phyloP scores from a whole-genome alignment of 2,113 vertebrate species.

The Benitochromis conjunctus region DNA sequence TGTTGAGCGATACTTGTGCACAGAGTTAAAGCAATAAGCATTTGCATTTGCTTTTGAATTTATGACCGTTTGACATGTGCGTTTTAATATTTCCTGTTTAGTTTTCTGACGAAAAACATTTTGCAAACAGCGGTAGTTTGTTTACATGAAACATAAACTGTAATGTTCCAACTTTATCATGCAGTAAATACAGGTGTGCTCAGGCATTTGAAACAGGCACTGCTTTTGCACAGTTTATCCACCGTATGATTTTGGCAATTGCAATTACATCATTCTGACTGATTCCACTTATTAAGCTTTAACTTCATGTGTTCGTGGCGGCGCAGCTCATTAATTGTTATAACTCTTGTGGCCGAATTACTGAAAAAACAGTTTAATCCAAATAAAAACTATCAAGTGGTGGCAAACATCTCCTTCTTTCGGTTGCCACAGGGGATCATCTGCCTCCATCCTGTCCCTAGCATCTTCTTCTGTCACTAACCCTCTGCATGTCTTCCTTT shows the following conservation, averaged over 20 bases:
- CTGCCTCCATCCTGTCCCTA: neutral
- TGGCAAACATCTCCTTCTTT: neutral
- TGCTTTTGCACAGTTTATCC: neutral
- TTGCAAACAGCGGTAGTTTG: neutral
- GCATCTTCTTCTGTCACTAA: neutral
- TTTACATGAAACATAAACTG: neutral
- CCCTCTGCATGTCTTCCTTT: neutral
- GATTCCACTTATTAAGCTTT: neutral
- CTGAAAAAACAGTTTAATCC: neutral
- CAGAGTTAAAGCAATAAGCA: neutral
- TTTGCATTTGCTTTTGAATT: neutral
- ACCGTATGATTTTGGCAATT: neutral
- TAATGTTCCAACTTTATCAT: neutral
- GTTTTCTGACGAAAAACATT: neutral
- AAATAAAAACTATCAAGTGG: neutral
- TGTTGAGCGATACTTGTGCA: neutral
- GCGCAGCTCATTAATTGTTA: neutral
- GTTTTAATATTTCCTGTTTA: neutral
- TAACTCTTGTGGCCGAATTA: neutral
- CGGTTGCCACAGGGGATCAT: neutral
- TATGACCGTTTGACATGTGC: neutral
- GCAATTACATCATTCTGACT: neutral
- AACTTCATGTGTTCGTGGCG: neutral
- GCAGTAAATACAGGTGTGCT: neutral
- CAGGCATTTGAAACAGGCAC: neutral